phyloP scores from a whole-genome alignment of 2,888 invertebrate genomes.

The Cantharis nigra region DNA sequence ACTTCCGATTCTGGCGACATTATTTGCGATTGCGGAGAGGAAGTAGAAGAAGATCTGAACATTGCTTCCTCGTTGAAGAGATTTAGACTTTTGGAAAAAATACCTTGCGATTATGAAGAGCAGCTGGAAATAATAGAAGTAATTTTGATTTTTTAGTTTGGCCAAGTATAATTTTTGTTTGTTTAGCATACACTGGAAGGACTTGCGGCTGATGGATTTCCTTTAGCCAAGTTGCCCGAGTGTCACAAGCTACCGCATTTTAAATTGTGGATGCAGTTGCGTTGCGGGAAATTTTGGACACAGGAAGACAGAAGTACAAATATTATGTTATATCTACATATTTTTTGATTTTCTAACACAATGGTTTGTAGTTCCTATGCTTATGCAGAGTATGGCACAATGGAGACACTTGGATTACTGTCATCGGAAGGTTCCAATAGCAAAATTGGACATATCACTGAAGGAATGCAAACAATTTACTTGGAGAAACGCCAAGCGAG shows the following conservation, averaged over 20 bases:
- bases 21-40: background rate
- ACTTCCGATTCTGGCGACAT: background rate
- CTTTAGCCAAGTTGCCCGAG: slow-evolving; percentile 51
- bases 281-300: slow-evolving; percentile 44
- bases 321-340: background rate
- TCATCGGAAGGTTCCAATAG: slow-evolving; percentile 14
- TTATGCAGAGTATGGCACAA: background rate
- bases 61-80: slow-evolving; percentile 25
- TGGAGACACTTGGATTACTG: slow-evolving; percentile 44
- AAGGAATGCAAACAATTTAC: slow-evolving; percentile 35
- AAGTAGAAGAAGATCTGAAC: background rate
- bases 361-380: background rate
- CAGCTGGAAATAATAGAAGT: slow-evolving; percentile 44
- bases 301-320: slow-evolving; percentile 38
- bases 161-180: background rate
- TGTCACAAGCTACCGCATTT: slow-evolving; percentile 51
- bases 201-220: slow-evolving; percentile 52
- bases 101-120: slow-evolving; percentile 38
- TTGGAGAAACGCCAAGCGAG: slow-evolving; percentile 40
- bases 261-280: slow-evolving; percentile 49
- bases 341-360: background rate
- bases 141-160: background rate
- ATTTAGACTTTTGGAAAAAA: slow-evolving; percentile 43
- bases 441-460: slow-evolving; percentile 32
- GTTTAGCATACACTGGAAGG: slow-evolving; percentile 40